Base-by-base conservation (phyloP, 2,113 vertebrate species). In the Zosterops pallidus region DNA sequence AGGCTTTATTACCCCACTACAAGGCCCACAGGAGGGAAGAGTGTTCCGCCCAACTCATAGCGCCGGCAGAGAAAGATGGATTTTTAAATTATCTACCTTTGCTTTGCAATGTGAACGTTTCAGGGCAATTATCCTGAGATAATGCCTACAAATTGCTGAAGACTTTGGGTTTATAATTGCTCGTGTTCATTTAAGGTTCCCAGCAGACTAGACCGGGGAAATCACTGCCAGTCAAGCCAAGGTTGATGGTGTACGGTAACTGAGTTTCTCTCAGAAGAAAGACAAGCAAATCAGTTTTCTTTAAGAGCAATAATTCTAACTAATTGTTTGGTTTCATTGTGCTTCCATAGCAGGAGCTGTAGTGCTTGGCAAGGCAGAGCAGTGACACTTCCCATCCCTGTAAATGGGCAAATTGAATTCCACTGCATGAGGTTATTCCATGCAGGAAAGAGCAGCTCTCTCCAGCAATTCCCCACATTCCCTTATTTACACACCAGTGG, bases 11-110 rank as follows among this genome's bases (percentile, higher is more conserved):
- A 77, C 67, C 72, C 95, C 28, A 4, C 93, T 94, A 15, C 96
- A 96, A 86, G 95, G 95, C 97, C 97, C 53, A 17, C 96, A 97
- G 96, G 80, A 97, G 95, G 95, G 92, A 95, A 86, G 87, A 96
- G 91, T 67, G 92, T 91, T 95, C 84, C 31, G 55, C 96, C 97
- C 95, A 95, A 95, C 98, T 95, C 52, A 18, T 53, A 93, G 95
- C 41, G 93, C 96, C 97, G 95, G 86, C 97, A 97, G 97, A 96
- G 96, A 86, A 97, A 97, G 94, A 98, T 98, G 98, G 98, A 97
- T 98, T 98, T 98, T 97, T 97, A 98, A 98, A 98, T 98, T 97
- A 97, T 98, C 98, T 98, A 97, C 97, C 98, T 98, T 97, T 97
- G 97, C 97, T 97, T 98, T 97, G 97, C 97, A 98, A 97, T 21